These are phyloP conservation scores for Clarias pachynema DNA, from an alignment of 2,797 vertebrate species.

Conservation along the genomic window DNA sequence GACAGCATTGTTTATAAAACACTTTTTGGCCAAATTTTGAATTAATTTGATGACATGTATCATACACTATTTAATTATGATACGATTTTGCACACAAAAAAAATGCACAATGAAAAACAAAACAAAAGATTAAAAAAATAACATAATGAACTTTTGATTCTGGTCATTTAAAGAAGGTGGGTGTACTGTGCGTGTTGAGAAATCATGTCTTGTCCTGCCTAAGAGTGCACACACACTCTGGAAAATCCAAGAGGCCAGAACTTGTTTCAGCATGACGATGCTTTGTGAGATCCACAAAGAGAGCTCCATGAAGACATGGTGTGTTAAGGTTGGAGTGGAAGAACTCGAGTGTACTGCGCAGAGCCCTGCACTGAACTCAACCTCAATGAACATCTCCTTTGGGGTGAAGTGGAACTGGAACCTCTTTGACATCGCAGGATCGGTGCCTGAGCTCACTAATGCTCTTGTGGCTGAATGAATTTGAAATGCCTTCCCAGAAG, in stretches of 20 bases:
- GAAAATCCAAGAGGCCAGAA: too few species aligned
- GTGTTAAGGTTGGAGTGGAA: too few species aligned
- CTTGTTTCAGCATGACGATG: too few species aligned
- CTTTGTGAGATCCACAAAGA: too few species aligned
- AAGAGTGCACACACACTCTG: neutral
- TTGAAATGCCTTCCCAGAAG: neutral
- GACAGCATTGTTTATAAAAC: neutral
- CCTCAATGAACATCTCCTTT: too few species aligned
- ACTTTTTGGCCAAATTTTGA: neutral
- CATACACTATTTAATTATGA: neutral
- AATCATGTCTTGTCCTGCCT: neutral
- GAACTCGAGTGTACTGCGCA: too few species aligned
- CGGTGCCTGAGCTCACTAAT: neutral
- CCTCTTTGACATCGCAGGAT: neutral
- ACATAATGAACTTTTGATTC: too few species aligned
- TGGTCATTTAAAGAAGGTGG: neutral
- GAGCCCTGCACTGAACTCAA: too few species aligned
- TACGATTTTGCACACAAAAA: neutral
- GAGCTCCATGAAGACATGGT: too few species aligned
- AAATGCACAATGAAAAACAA: too few species aligned
- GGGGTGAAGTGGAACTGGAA: too few species aligned
- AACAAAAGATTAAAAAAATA: too few species aligned
- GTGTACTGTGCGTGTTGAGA: neutral
- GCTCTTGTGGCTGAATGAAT: neutral
- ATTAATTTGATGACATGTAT: neutral